Evolutionary conservation across 2,888 invertebrate genomes (phyloP).

Genomic region (Bombyx huttoni): DNA sequence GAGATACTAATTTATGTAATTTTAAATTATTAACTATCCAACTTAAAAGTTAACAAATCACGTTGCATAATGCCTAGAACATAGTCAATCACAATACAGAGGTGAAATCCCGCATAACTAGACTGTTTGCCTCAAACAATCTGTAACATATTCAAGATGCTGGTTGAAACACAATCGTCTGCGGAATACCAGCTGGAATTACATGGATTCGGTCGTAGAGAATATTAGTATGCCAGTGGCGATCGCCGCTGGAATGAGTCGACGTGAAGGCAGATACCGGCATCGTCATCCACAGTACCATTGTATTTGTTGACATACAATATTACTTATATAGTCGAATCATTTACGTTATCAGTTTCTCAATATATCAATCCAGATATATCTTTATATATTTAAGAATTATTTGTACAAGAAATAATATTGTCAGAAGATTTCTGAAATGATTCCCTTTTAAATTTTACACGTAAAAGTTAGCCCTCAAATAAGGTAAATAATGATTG

Average conservation of each 20-base stretch:
- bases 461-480: constrained; percentile 9
- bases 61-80: too few species aligned
- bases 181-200: constrained; percentile 50
- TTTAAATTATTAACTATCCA: too few species aligned
- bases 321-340: not conserved
- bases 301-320: not conserved
- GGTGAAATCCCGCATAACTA: not conserved
- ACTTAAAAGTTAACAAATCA: too few species aligned
- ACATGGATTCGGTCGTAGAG: constrained; percentile 54
- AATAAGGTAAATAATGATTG: constrained; percentile 23
- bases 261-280: constrained; percentile 45
- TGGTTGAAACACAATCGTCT: constrained; percentile 44
- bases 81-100: not conserved
- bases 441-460: too few species aligned
- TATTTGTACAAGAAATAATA: too few species aligned
- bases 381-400: too few species aligned
- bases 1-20: too few species aligned
- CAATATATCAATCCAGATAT: too few species aligned
- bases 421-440: too few species aligned
- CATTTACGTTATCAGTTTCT: too few species aligned
- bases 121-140: not conserved
- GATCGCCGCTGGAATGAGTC: constrained; percentile 61
- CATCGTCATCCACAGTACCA: constrained; percentile 32
- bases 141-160: constrained; percentile 62
- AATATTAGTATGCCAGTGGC: constrained; percentile 63